phyloP scores from a whole-genome alignment of 2,113 vertebrate genomes.

The Colius striatus region DNA sequence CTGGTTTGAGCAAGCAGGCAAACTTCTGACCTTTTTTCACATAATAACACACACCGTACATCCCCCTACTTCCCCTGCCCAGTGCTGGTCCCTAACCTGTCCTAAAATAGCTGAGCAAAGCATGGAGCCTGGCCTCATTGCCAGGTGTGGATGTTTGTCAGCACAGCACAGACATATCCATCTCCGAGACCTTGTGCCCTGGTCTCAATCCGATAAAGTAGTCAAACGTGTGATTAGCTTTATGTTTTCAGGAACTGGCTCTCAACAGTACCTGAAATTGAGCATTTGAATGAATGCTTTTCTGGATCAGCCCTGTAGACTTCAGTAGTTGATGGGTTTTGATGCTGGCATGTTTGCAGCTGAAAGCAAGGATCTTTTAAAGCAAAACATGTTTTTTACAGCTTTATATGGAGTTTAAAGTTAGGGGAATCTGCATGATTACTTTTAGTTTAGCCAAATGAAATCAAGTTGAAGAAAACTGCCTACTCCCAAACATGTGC shows the following conservation, averaged over 20 bases:
- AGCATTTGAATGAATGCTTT: neutral
- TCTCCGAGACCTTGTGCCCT: neutral
- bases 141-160: neutral
- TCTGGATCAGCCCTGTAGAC: neutral
- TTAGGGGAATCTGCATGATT: neutral
- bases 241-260: neutral
- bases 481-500: neutral
- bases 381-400: neutral
- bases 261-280: neutral
- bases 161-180: fast-evolving
- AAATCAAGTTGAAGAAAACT: neutral
- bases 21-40: conserved; percentile 51
- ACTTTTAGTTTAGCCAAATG: neutral
- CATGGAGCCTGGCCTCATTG: neutral
- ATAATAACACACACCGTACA: neutral
- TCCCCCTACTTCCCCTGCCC: neutral
- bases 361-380: neutral
- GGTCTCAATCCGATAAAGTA: neutral
- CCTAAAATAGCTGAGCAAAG: neutral
- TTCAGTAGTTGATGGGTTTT: neutral
- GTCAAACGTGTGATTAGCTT: neutral
- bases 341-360: neutral
- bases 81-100: neutral
- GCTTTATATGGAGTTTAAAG: neutral
- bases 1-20: conserved; percentile 31